A percentile compares a stretch with the other conserved stretches of the same genome.
Evolutionary conservation across 92 coral and sea anemone genomes (phyloP).

Genomic region (Meandrina meandrites): DNA sequence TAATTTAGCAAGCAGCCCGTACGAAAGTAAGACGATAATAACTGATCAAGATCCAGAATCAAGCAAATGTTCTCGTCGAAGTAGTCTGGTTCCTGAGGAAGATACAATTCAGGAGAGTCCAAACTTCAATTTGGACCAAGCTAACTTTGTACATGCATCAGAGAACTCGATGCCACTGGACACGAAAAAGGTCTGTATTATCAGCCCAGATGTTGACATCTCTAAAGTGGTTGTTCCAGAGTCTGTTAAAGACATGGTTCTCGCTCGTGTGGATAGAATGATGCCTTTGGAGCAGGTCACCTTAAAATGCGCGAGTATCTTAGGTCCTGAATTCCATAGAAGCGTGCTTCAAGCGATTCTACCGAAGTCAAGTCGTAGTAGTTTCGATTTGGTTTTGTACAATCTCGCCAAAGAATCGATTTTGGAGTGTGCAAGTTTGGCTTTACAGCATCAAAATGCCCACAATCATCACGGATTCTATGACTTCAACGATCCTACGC

Average conservation of each 20-base stretch:
- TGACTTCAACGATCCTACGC: slow-evolving; percentile 88
- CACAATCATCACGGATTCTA: slow-evolving; percentile 99
- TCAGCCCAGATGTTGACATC: slow-evolving; percentile 85
- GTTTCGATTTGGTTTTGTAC: slow-evolving; percentile 78
- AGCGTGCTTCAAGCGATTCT: slow-evolving; percentile 85
- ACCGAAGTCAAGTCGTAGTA: slow-evolving; percentile 65
- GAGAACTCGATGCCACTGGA: slow-evolving; percentile 72
- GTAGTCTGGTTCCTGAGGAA: slow-evolving; percentile 33
- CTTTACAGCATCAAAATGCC: slow-evolving; percentile 85
- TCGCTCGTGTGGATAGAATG: slow-evolving; percentile 95
- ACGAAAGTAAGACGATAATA: background rate
- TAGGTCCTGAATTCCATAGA: slow-evolving; percentile 80
- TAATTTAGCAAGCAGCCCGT: background rate
- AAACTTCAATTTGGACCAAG: slow-evolving; percentile 46
- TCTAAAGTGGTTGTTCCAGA: slow-evolving; percentile 90
- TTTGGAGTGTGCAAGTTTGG: slow-evolving; percentile 92
- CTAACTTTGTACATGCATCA: slow-evolving; percentile 70
- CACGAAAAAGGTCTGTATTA: slow-evolving; percentile 81
- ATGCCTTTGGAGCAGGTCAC: slow-evolving; percentile 86
- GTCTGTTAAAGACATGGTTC: slow-evolving; percentile 97
- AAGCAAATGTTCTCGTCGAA: slow-evolving; percentile 11
- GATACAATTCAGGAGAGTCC: background rate
- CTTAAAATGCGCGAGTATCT: slow-evolving; percentile 88
- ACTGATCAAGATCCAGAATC: slow-evolving; percentile 9
- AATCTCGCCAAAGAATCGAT: slow-evolving; percentile 89